Evolutionary conservation across 2,888 invertebrate species (phyloP).

Genomic region (Drosophila limbata): DNA sequence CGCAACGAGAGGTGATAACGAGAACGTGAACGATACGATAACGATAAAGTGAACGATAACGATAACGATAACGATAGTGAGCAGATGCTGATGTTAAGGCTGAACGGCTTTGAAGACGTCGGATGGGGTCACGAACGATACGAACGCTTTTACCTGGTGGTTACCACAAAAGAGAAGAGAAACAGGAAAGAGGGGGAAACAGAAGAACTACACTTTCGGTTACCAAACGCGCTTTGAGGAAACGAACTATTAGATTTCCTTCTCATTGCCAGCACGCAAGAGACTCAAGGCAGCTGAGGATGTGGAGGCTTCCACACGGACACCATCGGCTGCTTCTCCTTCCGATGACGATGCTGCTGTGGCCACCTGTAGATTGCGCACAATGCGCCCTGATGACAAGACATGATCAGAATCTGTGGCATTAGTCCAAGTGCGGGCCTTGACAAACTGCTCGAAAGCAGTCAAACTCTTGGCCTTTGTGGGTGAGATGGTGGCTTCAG

Average conservation of each 20-base stretch:
- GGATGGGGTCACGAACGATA: slow-evolving; percentile 46
- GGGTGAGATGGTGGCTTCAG: slow-evolving; percentile 58
- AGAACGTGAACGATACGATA: slow-evolving; percentile 51
- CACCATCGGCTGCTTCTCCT: slow-evolving; percentile 18
- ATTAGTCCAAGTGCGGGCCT: slow-evolving; percentile 72
- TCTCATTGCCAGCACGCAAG: slow-evolving; percentile 52
- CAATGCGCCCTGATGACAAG: slow-evolving; percentile 69
- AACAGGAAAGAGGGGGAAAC: slow-evolving; percentile 24
- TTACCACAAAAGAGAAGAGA: slow-evolving; percentile 54
- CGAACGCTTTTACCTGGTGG: slow-evolving; percentile 64
- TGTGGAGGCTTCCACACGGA: slow-evolving; percentile 31
- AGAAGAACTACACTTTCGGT: slow-evolving; percentile 35
- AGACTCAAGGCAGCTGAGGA: slow-evolving; percentile 43
- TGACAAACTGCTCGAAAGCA: slow-evolving; percentile 70
- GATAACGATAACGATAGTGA: slow-evolving; percentile 52
- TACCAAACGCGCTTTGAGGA: slow-evolving; percentile 46
- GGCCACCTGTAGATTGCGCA: slow-evolving; percentile 59
- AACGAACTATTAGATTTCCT: slow-evolving; percentile 55
- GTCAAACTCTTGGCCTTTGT: slow-evolving; percentile 63
- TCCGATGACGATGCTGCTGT: slow-evolving; percentile 21
- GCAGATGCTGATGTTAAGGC: slow-evolving; percentile 58
- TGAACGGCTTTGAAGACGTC: slow-evolving; percentile 43
- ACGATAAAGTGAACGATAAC: slow-evolving; percentile 56
- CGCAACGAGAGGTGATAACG: slow-evolving; percentile 57
- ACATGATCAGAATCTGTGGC: slow-evolving; percentile 65